Percentiles rank a stretch among this genome's conserved stretches.
Conservation (phyloP, 2,113 vertebrate genomes). For the Tachycineta bicolor region DNA sequence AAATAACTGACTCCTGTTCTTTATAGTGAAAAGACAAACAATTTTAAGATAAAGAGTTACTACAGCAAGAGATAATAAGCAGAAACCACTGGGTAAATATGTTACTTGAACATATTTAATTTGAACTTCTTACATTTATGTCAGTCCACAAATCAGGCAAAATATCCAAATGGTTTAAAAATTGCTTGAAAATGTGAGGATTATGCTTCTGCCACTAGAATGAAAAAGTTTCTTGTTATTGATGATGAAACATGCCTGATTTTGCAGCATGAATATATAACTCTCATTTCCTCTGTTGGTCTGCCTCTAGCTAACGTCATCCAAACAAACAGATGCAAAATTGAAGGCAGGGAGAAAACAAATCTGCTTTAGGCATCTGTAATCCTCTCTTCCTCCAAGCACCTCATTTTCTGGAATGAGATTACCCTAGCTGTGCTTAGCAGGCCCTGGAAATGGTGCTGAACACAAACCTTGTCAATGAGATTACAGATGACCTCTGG, state of each 20-base stretch:
- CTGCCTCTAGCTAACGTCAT: constrained; percentile 35
- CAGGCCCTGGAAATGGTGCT: neutral
- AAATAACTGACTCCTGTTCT: neutral
- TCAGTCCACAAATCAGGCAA: constrained; percentile 3
- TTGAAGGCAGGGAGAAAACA: constrained; percentile 52
- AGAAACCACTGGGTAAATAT: neutral
- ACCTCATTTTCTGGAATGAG: constrained; percentile 15
- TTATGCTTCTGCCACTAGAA: constrained; percentile 32
- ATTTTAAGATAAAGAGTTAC: neutral
- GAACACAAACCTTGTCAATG: neutral
- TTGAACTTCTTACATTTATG: neutral
- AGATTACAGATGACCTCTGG: constrained; percentile 19
- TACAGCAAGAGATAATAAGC: neutral
- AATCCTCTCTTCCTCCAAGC: neutral
- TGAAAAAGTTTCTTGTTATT: neutral
- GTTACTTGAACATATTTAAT: neutral
- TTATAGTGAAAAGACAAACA: neutral
- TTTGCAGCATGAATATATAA: neutral
- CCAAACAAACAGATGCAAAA: constrained; percentile 70
- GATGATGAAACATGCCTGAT: neutral
- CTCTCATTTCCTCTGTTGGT: constrained; percentile 24
- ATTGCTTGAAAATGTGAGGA: constrained; percentile 2
- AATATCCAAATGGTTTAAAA: constrained; percentile 27
- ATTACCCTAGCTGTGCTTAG: constrained; percentile 25
- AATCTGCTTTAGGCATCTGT: constrained; percentile 64